These are phyloP conservation scores for Phenganax subtilis DNA, from an alignment of 92 coral and sea anemone genomes.

Conservation along the genomic window DNA sequence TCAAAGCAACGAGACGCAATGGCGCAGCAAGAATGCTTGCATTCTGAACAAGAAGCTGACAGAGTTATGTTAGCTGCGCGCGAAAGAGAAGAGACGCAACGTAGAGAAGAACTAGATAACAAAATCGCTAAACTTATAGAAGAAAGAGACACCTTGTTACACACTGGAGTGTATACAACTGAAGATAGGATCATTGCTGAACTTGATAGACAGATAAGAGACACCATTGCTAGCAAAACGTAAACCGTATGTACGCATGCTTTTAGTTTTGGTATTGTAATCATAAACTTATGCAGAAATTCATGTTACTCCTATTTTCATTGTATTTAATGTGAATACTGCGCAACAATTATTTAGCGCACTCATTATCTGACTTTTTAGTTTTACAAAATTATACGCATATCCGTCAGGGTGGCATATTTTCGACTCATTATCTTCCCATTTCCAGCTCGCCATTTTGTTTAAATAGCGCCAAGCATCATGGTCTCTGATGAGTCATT, in stretches of 20 bases:
- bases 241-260: background rate
- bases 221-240: slow-evolving; percentile 85
- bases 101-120: slow-evolving; percentile 62
- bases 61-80: slow-evolving; percentile 34
- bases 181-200: slow-evolving; percentile 91
- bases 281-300: too few relatives aligned
- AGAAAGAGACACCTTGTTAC: slow-evolving; percentile 87
- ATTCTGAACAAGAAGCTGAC: slow-evolving; percentile 27
- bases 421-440: too few relatives aligned
- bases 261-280: too few relatives aligned
- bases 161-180: slow-evolving; percentile 90
- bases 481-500: too few relatives aligned
- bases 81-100: slow-evolving; percentile 29
- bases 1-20: slow-evolving; percentile 25
- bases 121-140: slow-evolving; percentile 88
- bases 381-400: too few relatives aligned
- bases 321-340: too few relatives aligned
- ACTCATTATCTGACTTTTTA: too few relatives aligned
- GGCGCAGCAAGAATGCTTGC: slow-evolving; percentile 20
- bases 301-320: too few relatives aligned
- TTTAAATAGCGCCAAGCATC: too few relatives aligned
- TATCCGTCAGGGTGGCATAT: too few relatives aligned
- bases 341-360: too few relatives aligned
- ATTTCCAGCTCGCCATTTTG: too few relatives aligned
- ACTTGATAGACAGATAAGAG: slow-evolving; percentile 89